Evolutionary conservation across 2,113 vertebrate genomes (phyloP).

Genomic region (Lophotis ruficrista): DNA sequence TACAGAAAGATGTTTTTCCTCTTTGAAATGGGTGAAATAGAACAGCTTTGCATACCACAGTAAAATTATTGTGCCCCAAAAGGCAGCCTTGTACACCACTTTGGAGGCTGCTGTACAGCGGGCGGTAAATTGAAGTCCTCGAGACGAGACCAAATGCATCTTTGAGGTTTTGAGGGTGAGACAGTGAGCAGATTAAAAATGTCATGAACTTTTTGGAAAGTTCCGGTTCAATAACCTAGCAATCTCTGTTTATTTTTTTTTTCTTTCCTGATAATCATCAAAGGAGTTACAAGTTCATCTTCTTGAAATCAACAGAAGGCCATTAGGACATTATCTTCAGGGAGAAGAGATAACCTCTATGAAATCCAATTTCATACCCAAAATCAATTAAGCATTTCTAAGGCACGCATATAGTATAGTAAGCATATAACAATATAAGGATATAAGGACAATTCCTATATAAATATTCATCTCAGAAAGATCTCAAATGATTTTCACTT

Average conservation of each 20-base stretch:
- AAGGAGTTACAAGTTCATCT: background rate
- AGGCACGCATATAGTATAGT: background rate
- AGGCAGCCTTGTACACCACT: background rate
- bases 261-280: background rate
- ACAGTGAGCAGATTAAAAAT: background rate
- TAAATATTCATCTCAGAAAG: background rate
- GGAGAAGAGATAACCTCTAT: background rate
- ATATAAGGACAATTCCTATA: background rate
- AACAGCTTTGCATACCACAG: conserved; percentile 16
- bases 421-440: background rate
- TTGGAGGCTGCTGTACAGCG: background rate
- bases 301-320: background rate
- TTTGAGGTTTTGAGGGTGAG: background rate
- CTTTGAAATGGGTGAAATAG: background rate
- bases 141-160: background rate
- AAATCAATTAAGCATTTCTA: background rate
- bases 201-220: background rate
- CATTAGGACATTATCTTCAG: background rate
- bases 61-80: conserved; percentile 4
- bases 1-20: background rate
- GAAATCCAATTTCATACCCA: background rate
- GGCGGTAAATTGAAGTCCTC: background rate
- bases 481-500: background rate
- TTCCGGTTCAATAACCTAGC: background rate
- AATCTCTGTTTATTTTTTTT: background rate